Evolutionary conservation across 2,797 vertebrate genomes (phyloP), one percentile per base, ranked within the genome.

Genomic region (Micromesistius poutassou): DNA sequence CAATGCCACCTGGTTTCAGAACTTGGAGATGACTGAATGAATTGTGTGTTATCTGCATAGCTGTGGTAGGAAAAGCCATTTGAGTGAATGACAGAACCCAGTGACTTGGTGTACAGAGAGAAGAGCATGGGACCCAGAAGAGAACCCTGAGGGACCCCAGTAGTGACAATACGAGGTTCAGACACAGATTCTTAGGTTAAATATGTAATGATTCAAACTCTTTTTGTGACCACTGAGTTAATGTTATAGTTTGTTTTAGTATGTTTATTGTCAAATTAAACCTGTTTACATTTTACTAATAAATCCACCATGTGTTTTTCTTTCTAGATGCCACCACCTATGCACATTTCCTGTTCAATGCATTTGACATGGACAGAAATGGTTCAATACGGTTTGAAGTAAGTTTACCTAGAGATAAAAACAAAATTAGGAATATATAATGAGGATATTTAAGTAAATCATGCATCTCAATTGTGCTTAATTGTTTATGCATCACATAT

Each of bases 321-420:
- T 83, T 81, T 9, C 77, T 84, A 95, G 98, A 99, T 78, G 96
- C 96, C 25, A 95, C 93, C 76, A 96, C 94, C 68, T 99, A 99
- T 0, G 98, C 98, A 1, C 97, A 97, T 89, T 98, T 98, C 92
- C 92, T 99, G 78, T 99, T 99, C 81, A 96, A 98, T 0, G 97
- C 98, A 30, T 99, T 99, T 1, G 97, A 99, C 30, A 88, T 95
- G 2, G 96, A 98, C 46, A 91, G 89, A 90, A 96, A 82, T 0
- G 97, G 98, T 30, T 94, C 96, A 10, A 97, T 99, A 70, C 94
- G 93, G 77, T 99, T 99, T 74, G 97, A 98, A 95, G 98, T 96
- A 89, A 90, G 89, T 71, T 8, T n/a, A 77, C 19, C 30, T 50
- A 42, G 13, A 30, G 25, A 30, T 31, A 25, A 33, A n/a, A 14